phyloP scores from a whole-genome alignment of 2,797 vertebrate genomes.

The Alauda arvensis region DNA sequence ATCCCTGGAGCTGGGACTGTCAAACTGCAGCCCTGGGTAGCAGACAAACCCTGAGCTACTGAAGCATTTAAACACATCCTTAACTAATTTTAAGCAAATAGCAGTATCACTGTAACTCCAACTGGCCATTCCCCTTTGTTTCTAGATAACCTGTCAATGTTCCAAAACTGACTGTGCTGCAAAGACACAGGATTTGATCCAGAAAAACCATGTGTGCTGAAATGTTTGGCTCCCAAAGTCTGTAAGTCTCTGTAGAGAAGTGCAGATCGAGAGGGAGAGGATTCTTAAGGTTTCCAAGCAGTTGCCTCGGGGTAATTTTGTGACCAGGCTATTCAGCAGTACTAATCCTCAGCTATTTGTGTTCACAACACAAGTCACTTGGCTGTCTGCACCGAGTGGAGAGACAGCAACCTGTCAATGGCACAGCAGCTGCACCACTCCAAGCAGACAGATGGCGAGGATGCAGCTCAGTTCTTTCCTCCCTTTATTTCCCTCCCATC shows the following conservation, averaged over 20 bases:
- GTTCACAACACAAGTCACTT: not conserved
- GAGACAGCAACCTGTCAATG: not conserved
- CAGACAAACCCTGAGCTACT: not conserved
- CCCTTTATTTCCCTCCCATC: not conserved
- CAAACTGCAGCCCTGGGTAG: not conserved
- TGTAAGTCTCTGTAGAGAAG: not conserved
- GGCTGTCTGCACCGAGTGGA: not conserved
- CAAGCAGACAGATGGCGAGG: not conserved
- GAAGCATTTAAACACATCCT: not conserved
- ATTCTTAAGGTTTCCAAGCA: not conserved
- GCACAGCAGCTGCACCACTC: not conserved
- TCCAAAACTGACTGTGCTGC: not conserved
- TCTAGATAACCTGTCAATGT: not conserved
- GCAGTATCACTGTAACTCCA: not conserved
- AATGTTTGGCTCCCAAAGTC: not conserved
- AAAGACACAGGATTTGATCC: not conserved
- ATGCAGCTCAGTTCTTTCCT: not conserved
- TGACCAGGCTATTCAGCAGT: not conserved
- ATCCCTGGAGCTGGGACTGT: not conserved
- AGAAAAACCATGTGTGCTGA: not conserved
- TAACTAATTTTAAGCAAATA: not conserved
- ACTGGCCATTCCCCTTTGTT: not conserved
- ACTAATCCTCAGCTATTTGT: not conserved
- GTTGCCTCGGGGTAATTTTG: not conserved
- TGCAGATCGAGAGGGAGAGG: not conserved